These are phyloP conservation scores for Seriola aureovittata DNA, from an alignment of 2,113 vertebrate genomes.

Conservation along the genomic window DNA sequence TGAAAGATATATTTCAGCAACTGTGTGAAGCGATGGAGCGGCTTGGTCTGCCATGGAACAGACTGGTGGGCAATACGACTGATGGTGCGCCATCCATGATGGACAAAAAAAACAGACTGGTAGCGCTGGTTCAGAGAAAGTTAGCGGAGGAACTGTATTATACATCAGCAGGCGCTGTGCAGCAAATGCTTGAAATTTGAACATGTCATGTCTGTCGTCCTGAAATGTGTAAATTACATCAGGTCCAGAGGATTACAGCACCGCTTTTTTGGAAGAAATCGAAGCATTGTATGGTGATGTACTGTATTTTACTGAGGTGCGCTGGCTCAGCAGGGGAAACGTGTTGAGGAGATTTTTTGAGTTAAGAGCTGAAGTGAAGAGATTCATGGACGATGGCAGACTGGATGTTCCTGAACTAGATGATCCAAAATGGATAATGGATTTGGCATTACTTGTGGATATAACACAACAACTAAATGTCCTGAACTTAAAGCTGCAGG, in stretches of 20 bases:
- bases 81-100: no score
- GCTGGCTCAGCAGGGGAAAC: not conserved
- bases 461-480: conserved; percentile 5
- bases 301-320: conserved; percentile 15
- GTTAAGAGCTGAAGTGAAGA: not conserved
- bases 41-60: not conserved
- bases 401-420: not conserved
- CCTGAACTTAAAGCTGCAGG: conserved; percentile 17
- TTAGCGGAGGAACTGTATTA: conserved; percentile 29
- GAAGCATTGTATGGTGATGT: not conserved
- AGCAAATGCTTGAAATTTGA: conserved; percentile 12
- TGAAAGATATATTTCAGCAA: not conserved
- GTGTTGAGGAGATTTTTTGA: no score
- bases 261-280: not conserved
- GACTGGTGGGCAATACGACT: not conserved
- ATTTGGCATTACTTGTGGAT: conserved; percentile 4
- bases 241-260: conserved; percentile 16
- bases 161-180: conserved; percentile 18
- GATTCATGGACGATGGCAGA: conserved; percentile 27
- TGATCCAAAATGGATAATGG: conserved; percentile 1
- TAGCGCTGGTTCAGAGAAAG: not conserved
- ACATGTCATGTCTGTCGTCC: conserved; percentile 14
- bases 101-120: not conserved
- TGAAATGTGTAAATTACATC: conserved; percentile 7
- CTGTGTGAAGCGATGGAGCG: not conserved